Base-by-base conservation (phyloP, 2,797 vertebrate genomes). In the Triplophysa yarkandensis region DNA sequence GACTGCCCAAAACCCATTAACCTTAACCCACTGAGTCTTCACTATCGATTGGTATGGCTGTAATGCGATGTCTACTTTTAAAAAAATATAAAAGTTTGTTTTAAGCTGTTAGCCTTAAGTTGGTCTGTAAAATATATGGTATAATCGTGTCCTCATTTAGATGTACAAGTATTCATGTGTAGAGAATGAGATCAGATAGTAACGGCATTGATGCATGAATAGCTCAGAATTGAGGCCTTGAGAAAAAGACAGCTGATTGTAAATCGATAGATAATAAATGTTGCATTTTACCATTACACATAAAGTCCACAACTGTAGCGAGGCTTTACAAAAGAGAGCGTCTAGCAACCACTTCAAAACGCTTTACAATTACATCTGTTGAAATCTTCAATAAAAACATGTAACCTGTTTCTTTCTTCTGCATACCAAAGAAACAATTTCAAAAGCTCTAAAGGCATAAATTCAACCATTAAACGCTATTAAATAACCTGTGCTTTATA, bases 221-320 rank as follows among this genome's bases (percentile, higher is more conserved):
- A n/a, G 23, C 17, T 6, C 50, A 13, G 36, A 62, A 19, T 28
- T 52, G 23, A 23, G 54, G 61, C 25, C 50, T 41, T 21, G 9
- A 65, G 50, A 25, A 44, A 65, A 65, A 32, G 1, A 43, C 8
- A 65, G 39, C 27, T 57, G 61, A 52, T 63, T 52, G 71, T 65
- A 65, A 63, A 73, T 74, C 61, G 21, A 74, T 64, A 44, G 25
- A 55, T 64, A 54, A 64, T 63, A 73, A 55, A 73, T 44, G 27
- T 32, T 44, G 46, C 25, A 54, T 64, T 73, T 65, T 48, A 55
- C 54, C 36, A 74, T 65, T 65, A 73, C 48, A 73, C 10, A 50
- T 19, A 73, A 43, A 52, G 52, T 25, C 69, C 36, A 34, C 46
- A 68, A 41, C 1, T 9, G 41, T 30, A 21, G 17, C 55, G 14